phyloP scores from a whole-genome alignment of 2,888 invertebrate genomes.

The Polydrusus tereticollis region DNA sequence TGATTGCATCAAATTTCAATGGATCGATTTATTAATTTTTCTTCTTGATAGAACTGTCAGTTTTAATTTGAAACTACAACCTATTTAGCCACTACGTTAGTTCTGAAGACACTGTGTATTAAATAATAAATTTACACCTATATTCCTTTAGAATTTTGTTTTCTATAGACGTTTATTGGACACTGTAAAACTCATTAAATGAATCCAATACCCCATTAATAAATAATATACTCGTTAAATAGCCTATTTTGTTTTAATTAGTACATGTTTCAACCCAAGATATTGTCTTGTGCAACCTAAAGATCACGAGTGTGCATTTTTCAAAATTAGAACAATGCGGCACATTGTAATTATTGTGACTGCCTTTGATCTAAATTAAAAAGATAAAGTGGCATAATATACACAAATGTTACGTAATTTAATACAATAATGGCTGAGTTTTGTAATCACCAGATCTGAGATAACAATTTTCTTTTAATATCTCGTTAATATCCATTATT shows the following conservation, averaged over 20 bases:
- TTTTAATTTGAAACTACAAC: too few relatives aligned
- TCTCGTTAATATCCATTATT: not conserved
- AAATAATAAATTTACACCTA: too few relatives aligned
- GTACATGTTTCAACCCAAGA: conserved; percentile 32
- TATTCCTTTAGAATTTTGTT: too few relatives aligned
- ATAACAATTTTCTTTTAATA: not conserved
- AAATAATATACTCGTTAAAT: conserved; percentile 40
- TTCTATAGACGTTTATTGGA: conserved; percentile 12
- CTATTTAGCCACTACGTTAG: too few relatives aligned
- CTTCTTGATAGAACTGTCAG: too few relatives aligned
- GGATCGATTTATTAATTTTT: too few relatives aligned
- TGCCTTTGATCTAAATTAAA: conserved; percentile 38
- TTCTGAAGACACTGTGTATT: too few relatives aligned
- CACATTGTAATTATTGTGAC: conserved; percentile 39
- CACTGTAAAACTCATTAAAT: conserved; percentile 19
- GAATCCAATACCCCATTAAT: conserved; percentile 37
- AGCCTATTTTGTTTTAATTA: conserved; percentile 39
- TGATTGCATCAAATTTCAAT: too few relatives aligned
- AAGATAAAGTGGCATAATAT: conserved; percentile 38
- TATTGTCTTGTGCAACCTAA: conserved; percentile 41
- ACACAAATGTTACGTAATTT: conserved; percentile 36
- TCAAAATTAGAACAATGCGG: conserved; percentile 42
- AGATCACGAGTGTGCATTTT: conserved; percentile 43
- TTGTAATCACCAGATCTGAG: conserved; percentile 13
- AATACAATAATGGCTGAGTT: conserved; percentile 7